Conservation (phyloP, 2,888 invertebrate genomes). For the Lycophotia porphyrea region DNA sequence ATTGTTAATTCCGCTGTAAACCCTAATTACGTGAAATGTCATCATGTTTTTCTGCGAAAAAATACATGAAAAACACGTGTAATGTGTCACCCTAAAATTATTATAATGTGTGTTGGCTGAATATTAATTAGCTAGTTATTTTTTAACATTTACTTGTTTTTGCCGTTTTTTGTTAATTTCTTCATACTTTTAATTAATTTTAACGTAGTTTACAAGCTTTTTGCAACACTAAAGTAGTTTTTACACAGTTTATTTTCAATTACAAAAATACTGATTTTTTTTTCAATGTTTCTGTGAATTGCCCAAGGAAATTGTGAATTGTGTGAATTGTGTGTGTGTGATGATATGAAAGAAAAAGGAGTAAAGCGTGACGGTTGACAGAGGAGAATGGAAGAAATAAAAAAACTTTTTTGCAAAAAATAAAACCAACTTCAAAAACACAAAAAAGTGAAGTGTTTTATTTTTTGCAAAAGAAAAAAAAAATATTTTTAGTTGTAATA, state of each 20-base stretch:
- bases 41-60: constrained; percentile 37
- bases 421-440: too few relatives aligned
- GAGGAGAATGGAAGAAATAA: too few relatives aligned
- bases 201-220: background rate
- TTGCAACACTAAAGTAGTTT: background rate
- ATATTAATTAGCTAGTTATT: constrained; percentile 35
- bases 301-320: too few relatives aligned
- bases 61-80: constrained; percentile 40
- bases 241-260: background rate
- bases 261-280: background rate
- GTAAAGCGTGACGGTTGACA: too few relatives aligned
- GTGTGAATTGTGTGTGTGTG: too few relatives aligned
- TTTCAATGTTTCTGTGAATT: background rate
- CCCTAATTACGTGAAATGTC: constrained; percentile 64
- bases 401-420: too few relatives aligned
- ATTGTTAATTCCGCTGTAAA: constrained; percentile 49
- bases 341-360: too few relatives aligned
- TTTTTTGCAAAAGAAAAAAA: too few relatives aligned
- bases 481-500: too few relatives aligned
- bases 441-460: too few relatives aligned
- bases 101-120: constrained; percentile 30
- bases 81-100: constrained; percentile 49
- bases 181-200: constrained; percentile 21
- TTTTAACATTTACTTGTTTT: constrained; percentile 33
- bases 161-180: constrained; percentile 4